These are phyloP conservation scores for Choristoneura rosaceana DNA, from an alignment of 2,888 invertebrate species.

Conservation along the genomic window DNA sequence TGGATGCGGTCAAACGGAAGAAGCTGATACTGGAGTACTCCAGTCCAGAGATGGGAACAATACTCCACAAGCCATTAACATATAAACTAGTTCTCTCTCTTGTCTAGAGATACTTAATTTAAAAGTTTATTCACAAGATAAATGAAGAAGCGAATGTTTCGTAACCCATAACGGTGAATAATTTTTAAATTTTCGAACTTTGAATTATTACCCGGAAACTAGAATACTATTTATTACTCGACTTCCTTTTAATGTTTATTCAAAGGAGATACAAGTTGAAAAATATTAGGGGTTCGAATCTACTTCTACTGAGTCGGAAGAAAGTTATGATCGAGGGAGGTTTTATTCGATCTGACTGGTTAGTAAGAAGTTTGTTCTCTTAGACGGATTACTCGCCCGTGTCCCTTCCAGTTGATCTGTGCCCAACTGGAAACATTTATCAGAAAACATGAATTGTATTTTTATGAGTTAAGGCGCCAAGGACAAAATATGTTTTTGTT, in stretches of 20 bases:
- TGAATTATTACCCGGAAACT: conserved; percentile 58
- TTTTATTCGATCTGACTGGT: conserved; percentile 66
- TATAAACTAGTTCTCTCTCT: too few relatives aligned
- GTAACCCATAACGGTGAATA: not conserved
- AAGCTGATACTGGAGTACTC: too few relatives aligned
- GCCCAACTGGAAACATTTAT: conserved; percentile 35
- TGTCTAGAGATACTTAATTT: too few relatives aligned
- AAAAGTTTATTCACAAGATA: not conserved
- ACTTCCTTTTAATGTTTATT: conserved; percentile 65
- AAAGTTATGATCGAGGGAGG: conserved; percentile 68
- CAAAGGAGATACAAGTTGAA: conserved; percentile 58
- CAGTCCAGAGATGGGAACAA: too few relatives aligned
- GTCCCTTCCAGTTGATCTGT: conserved; percentile 28
- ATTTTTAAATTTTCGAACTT: conserved; percentile 27
- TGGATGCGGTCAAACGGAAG: too few relatives aligned
- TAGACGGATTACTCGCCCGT: conserved; percentile 52
- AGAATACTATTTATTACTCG: conserved; percentile 65
- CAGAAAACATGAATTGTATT: conserved; percentile 33
- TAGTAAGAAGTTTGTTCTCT: conserved; percentile 51
- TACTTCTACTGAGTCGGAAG: conserved; percentile 52
- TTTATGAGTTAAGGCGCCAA: conserved; percentile 37
- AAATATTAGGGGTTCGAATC: conserved; percentile 55
- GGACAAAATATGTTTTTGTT: not conserved
- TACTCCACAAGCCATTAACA: too few relatives aligned
- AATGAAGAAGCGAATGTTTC: not conserved